Percentiles rank a stretch among this genome's conserved stretches.
These are phyloP conservation scores for Sminthurinus signatus DNA, from an alignment of 1,140 invertebrate genomes.

Conservation along the genomic window DNA sequence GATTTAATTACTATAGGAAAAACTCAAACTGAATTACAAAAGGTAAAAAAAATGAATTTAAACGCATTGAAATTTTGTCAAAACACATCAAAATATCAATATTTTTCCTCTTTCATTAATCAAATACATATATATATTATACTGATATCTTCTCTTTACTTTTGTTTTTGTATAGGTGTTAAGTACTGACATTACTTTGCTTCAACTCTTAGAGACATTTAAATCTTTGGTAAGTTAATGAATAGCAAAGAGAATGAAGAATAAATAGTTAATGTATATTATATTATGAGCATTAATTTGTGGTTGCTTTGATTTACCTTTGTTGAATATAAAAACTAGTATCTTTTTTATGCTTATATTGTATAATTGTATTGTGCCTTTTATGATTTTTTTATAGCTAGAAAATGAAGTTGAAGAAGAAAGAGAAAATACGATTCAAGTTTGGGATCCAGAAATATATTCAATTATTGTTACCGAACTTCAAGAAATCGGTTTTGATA, in stretches of 20 bases:
- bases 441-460: constrained; percentile 3
- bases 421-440: neutral
- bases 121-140: neutral
- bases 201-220: neutral
- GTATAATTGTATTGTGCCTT: too few relatives aligned
- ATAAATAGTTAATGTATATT: neutral
- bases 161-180: neutral
- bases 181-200: neutral
- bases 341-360: too few relatives aligned
- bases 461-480: neutral
- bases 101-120: neutral
- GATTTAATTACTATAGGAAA: neutral
- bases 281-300: neutral
- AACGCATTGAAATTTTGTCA: neutral
- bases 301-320: too few relatives aligned
- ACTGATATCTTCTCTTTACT: too few relatives aligned
- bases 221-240: too few relatives aligned
- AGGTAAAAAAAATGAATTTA: neutral
- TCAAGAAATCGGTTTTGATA: constrained; percentile 5
- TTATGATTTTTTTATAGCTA: neutral
- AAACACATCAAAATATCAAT: neutral
- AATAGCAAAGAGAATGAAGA: neutral
- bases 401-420: neutral
- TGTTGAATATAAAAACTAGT: too few relatives aligned
- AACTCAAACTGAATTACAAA: neutral